Evolutionary conservation across 1,140 invertebrate genomes (phyloP).

Genomic region (Dolichoris vasculosae): DNA sequence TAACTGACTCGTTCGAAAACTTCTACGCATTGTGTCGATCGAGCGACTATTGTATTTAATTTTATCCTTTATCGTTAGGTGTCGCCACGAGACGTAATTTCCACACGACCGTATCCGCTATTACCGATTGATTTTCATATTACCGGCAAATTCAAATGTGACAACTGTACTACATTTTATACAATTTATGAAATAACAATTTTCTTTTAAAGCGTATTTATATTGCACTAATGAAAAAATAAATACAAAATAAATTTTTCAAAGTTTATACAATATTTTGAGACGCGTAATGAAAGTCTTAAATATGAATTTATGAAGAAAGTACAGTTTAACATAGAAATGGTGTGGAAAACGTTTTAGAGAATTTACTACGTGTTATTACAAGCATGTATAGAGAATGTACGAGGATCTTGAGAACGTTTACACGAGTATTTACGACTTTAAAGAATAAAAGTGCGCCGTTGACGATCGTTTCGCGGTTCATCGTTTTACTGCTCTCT

Average conservation of each 20-base stretch:
- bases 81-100: not conserved
- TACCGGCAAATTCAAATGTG: not conserved
- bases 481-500: conserved; percentile 26
- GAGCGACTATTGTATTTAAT: not conserved
- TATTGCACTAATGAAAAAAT: not conserved
- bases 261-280: not conserved
- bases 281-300: not conserved
- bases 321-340: not conserved
- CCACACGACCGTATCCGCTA: not conserved
- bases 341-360: not conserved
- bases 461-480: conserved; percentile 37
- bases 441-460: conserved; percentile 18
- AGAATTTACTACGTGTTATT: conserved; percentile 21
- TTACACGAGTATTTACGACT: conserved; percentile 31
- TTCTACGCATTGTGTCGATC: not conserved
- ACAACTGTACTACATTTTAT: not conserved
- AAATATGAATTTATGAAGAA: not conserved
- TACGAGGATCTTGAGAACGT: conserved; percentile 14
- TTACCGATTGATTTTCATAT: not conserved
- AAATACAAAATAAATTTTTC: not conserved
- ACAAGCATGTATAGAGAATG: conserved; percentile 3
- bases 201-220: not conserved
- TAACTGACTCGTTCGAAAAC: not conserved
- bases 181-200: not conserved
- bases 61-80: not conserved